Percentiles rank a stretch among this genome's conserved stretches.
Conservation (phyloP, 2,888 invertebrate genomes). For the Drosophila borealis region DNA sequence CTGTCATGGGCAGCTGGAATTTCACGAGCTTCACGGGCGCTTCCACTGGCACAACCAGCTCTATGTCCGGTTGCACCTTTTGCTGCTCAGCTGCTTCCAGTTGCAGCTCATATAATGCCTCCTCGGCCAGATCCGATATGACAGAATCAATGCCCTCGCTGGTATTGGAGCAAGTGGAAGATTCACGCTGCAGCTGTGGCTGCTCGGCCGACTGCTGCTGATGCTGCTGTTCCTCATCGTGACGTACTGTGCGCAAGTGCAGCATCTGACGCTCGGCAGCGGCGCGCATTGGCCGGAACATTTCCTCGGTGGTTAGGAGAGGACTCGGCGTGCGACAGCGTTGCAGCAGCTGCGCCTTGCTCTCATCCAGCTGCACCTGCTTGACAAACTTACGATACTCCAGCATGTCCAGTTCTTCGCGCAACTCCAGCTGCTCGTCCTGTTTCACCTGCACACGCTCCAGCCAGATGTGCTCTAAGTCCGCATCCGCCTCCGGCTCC, state of each 20-base stretch:
- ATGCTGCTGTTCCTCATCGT: conserved; percentile 71
- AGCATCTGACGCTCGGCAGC: conserved; percentile 77
- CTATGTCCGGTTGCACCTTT: conserved; percentile 38
- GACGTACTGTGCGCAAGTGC: conserved; percentile 73
- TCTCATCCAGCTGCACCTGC: conserved; percentile 67
- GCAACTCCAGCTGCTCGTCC: background rate
- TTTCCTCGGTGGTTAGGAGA: conserved; percentile 67
- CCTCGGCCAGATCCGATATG: conserved; percentile 82
- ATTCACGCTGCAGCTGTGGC: conserved; percentile 65
- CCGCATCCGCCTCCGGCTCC: conserved; percentile 52
- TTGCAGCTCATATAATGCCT: conserved; percentile 79
- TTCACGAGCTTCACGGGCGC: conserved; percentile 53
- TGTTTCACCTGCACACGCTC: conserved; percentile 11
- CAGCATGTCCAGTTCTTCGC: conserved; percentile 32
- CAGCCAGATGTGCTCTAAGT: conserved; percentile 56
- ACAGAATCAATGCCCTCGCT: conserved; percentile 83
- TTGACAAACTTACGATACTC: conserved; percentile 55
- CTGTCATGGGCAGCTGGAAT: conserved; percentile 52
- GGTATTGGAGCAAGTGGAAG: conserved; percentile 81
- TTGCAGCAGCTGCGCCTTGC: conserved; percentile 42
- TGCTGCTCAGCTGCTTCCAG: conserved; percentile 78
- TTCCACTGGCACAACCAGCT: background rate
- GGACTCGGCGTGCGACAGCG: conserved; percentile 76
- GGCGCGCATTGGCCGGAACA: conserved; percentile 72
- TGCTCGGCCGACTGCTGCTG: conserved; percentile 40